Evolutionary conservation across 2,797 vertebrate genomes (phyloP).

Genomic region (Danio aesculapii): DNA sequence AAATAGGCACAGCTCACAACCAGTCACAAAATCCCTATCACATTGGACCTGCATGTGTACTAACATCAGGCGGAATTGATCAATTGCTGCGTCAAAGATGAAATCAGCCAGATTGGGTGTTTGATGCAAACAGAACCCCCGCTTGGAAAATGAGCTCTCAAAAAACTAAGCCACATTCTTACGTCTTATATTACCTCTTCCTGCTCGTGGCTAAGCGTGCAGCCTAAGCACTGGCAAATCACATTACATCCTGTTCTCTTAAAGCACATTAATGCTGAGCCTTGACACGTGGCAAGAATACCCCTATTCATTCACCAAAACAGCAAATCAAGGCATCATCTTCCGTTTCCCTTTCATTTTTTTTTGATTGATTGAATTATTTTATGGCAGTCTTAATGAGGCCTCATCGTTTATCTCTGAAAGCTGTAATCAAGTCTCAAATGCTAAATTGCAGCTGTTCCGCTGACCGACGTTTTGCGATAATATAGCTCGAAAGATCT

Average conservation of each 20-base stretch:
- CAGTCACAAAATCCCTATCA: constrained; percentile 25
- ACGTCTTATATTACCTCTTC: constrained; percentile 51
- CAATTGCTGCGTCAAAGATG: constrained; percentile 49
- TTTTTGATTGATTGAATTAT: constrained; percentile 39
- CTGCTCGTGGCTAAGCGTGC: constrained; percentile 53
- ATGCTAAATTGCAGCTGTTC: constrained; percentile 31
- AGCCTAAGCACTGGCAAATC: constrained; percentile 63
- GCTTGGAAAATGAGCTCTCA: constrained; percentile 51
- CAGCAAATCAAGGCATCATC: constrained; percentile 50
- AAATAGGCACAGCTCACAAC: background rate
- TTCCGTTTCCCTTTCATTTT: constrained; percentile 47
- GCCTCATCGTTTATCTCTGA: constrained; percentile 45
- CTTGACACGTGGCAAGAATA: constrained; percentile 59
- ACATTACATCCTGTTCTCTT: constrained; percentile 65
- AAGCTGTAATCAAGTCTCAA: constrained; percentile 42
- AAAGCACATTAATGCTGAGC: constrained; percentile 63
- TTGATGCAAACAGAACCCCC: constrained; percentile 58
- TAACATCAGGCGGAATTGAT: constrained; percentile 50
- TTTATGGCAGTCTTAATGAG: constrained; percentile 41
- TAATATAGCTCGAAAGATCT: background rate
- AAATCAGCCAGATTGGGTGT: constrained; percentile 44
- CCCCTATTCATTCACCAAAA: constrained; percentile 61
- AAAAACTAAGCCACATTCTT: constrained; percentile 48
- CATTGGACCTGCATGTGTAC: constrained; percentile 29
- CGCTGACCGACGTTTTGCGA: background rate